A percentile compares a stretch with the other conserved stretches of the same genome.
phyloP scores from a whole-genome alignment of 2,797 vertebrate species.

The Mormyrops attenuatus region DNA sequence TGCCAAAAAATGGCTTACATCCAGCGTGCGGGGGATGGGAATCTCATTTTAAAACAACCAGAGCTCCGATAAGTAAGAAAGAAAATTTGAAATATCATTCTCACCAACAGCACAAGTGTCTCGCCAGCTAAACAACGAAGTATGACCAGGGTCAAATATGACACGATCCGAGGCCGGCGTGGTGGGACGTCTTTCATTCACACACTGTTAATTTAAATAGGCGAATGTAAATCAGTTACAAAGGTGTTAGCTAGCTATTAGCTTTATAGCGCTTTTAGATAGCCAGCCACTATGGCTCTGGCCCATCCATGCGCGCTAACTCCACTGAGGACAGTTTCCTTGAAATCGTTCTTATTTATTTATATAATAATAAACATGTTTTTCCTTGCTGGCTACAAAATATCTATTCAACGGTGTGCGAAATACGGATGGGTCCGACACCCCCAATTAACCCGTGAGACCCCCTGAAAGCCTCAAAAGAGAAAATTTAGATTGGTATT shows the following conservation, averaged over 20 bases:
- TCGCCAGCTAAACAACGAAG: neutral
- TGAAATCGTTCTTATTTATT: neutral
- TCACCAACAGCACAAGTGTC: neutral
- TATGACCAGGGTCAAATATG: neutral
- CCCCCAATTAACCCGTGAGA: too few species aligned
- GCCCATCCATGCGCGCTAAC: neutral
- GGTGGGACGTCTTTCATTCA: neutral
- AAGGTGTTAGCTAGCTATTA: neutral
- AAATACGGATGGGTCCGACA: too few species aligned
- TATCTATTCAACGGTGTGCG: neutral
- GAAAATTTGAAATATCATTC: neutral
- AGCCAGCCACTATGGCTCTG: neutral
- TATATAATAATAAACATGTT: neutral
- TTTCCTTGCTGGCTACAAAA: neutral
- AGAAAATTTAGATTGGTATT: too few species aligned
- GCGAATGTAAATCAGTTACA: neutral
- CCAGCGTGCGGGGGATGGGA: neutral
- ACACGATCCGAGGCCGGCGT: neutral
- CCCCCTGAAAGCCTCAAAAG: too few species aligned
- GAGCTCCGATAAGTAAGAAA: neutral
- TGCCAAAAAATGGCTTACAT: neutral
- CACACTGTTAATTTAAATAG: neutral
- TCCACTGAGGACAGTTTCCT: neutral
- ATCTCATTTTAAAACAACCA: neutral
- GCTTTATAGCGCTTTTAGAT: neutral